These are phyloP conservation scores for Vannuccia rotundouncinata DNA, from an alignment of 2,888 invertebrate species.

Conservation along the genomic window DNA sequence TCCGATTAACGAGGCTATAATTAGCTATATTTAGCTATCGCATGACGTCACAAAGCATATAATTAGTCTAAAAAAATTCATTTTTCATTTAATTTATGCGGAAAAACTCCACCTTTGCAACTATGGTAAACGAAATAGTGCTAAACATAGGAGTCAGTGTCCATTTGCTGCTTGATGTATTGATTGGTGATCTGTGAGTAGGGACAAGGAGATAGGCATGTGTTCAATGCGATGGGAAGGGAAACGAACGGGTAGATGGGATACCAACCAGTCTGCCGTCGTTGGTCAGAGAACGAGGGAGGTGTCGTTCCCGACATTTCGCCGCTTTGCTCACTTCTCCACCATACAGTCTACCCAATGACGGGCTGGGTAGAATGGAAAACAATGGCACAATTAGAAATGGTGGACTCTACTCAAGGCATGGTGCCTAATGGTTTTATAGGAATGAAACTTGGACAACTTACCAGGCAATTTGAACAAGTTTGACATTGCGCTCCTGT, in stretches of 20 bases:
- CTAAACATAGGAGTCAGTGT: neutral
- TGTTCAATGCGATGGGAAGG: neutral
- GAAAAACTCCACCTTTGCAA: neutral
- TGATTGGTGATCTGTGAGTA: neutral
- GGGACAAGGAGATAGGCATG: neutral
- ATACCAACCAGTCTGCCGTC: neutral
- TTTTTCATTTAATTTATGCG: too few species aligned
- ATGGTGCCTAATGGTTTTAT: neutral
- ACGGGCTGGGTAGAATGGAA: slow-evolving; percentile 15
- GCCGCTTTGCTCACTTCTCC: neutral
- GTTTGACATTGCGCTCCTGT: slow-evolving; percentile 73
- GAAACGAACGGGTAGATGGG: neutral
- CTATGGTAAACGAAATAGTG: neutral
- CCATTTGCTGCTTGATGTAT: neutral
- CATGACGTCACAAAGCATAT: too few species aligned
- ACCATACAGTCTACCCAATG: neutral
- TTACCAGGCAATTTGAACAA: slow-evolving; percentile 91
- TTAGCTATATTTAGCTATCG: too few species aligned
- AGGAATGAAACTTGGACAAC: slow-evolving; percentile 41
- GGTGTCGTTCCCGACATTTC: neutral
- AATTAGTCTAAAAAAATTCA: too few species aligned
- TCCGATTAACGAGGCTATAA: too few species aligned
- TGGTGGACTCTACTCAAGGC: neutral
- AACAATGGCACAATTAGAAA: neutral
- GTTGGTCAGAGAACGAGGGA: neutral